A percentile compares a stretch with the other conserved stretches of the same genome.
Evolutionary conservation across 2,113 vertebrate genomes (phyloP).

Genomic region (Pluvialis apricaria): DNA sequence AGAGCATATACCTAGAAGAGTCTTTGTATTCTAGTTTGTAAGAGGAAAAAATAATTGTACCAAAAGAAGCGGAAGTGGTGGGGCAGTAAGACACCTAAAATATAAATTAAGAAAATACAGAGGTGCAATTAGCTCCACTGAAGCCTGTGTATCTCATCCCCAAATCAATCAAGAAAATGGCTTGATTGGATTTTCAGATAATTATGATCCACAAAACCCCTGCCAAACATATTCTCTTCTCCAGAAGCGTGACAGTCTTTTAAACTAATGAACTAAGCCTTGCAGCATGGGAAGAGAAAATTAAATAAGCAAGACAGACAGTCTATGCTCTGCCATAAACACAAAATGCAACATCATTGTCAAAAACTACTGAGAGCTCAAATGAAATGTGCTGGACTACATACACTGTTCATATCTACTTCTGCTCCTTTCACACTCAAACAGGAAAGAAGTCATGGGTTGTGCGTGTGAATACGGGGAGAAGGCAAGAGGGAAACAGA

Average conservation of each 20-base stretch:
- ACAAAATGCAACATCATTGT: neutral
- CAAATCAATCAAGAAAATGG: conserved; percentile 2
- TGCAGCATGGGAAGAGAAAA: neutral
- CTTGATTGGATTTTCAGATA: conserved; percentile 26
- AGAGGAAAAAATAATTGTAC: neutral
- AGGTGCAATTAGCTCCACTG: neutral
- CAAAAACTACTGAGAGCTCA: neutral
- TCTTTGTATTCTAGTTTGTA: neutral
- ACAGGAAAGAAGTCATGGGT: neutral
- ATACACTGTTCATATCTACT: neutral
- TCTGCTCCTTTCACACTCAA: neutral
- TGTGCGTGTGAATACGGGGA: neutral
- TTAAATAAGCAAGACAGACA: neutral
- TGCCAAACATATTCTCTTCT: neutral
- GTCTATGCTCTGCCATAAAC: neutral
- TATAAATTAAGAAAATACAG: neutral
- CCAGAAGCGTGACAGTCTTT: neutral
- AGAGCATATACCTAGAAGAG: neutral
- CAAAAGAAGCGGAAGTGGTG: neutral
- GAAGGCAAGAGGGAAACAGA: neutral
- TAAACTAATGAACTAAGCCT: conserved; percentile 4
- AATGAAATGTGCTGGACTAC: neutral
- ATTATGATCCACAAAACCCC: neutral
- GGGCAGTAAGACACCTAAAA: neutral
- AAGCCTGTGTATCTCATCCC: neutral